Evolutionary conservation across 2,888 invertebrate genomes (phyloP), one percentile per base, ranked within the genome.

Genomic region (Clostera curtula): DNA sequence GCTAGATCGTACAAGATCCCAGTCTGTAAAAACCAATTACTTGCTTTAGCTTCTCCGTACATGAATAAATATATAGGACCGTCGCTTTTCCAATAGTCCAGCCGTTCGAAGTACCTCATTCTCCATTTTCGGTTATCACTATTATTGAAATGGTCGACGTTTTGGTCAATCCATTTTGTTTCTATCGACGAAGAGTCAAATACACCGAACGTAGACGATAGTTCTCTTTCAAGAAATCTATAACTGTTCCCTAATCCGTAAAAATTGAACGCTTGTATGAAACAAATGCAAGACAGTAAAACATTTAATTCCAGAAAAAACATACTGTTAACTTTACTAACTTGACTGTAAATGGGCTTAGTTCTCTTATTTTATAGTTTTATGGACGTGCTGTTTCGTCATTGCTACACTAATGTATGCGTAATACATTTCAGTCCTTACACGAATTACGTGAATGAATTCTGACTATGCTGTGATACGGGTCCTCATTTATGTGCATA

Each of bases 31-130:
- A 68, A 70, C 1, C 33, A 38, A 3, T 65, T 55, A 12, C 54
- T 47, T 3, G 69, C 71, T 31, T 47, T 35, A n/a, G 56, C 51
- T 57, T 77, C 76, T 1, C 77, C 80, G 8, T 68, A 63, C 5
- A 82, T 58, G 26, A 68, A 72, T 10, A 82, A 36, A 33, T 63
- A 76, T 11, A 82, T 52, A 2, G 79, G 75, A 2, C 76, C 76
- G 18, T 50, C 50, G 5, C 42, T 34, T 43, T 51, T 62, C 68
- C 68, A 75, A 17, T 53, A 53, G 20, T 71, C 61, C 9, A 65
- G 43, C 37, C 66, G 63, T 56, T 70, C 62, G 29, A 70, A 72
- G 36, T 74, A 79, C 25, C 66, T 64, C 80, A 80, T 79, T 14
- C 59, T 54, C 74, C 73, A 82, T 0, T 48, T 61, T 5, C 67